Evolutionary conservation across 2,113 vertebrate species (phyloP).

Genomic region (Channa argus): DNA sequence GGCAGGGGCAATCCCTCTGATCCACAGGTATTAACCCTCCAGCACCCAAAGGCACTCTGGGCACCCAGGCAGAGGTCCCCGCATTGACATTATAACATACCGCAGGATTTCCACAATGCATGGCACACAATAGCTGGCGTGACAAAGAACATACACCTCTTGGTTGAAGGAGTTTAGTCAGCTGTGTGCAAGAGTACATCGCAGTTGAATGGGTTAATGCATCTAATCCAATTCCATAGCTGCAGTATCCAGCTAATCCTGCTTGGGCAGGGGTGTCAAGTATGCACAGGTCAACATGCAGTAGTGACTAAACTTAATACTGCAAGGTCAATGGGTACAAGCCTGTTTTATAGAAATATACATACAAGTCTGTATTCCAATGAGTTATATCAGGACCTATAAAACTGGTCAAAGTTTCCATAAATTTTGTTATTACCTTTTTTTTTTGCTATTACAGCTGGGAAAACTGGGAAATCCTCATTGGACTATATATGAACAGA

Average conservation of each 20-base stretch:
- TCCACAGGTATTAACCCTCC: constrained; percentile 64
- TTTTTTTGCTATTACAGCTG: constrained; percentile 24
- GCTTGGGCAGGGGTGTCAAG: constrained; percentile 45
- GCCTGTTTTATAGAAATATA: neutral
- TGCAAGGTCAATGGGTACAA: constrained; percentile 49
- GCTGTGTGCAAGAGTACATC: constrained; percentile 65
- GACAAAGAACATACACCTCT: constrained; percentile 65
- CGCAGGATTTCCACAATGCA: constrained; percentile 51
- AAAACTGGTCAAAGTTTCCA: neutral
- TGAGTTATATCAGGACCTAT: constrained; percentile 23
- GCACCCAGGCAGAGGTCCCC: constrained; percentile 56
- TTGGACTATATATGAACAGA: constrained; percentile 1
- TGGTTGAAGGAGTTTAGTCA: constrained; percentile 40
- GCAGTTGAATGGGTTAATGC: constrained; percentile 62
- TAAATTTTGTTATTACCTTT: neutral
- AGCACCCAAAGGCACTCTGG: constrained; percentile 49
- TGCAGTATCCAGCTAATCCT: constrained; percentile 76
- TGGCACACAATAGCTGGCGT: constrained; percentile 75
- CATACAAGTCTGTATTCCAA: constrained; percentile 8
- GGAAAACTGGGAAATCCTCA: constrained; percentile 19
- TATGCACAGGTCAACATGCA: constrained; percentile 53
- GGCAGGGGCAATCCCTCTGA: constrained; percentile 67
- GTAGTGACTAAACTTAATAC: constrained; percentile 44
- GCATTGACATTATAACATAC: constrained; percentile 70
- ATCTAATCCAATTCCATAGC: constrained; percentile 70